phyloP scores from a whole-genome alignment of 1,140 invertebrate genomes.

The Musca vetustissima region DNA sequence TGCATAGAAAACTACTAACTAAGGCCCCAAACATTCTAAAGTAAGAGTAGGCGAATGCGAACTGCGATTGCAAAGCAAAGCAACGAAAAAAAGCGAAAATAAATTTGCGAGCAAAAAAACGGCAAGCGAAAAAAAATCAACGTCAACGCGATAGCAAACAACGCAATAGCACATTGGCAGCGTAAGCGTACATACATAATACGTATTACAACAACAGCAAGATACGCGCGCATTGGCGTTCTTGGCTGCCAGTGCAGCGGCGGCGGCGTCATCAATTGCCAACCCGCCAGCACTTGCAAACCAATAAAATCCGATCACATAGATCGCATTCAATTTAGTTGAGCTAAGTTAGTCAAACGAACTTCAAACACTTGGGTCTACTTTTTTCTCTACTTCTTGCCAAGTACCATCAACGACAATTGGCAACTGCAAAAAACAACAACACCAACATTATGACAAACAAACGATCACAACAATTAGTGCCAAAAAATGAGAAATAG shows the following conservation, averaged over 20 bases:
- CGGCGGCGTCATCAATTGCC: constrained; percentile 7
- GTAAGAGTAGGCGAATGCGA: constrained; percentile 24
- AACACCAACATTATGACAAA: no score
- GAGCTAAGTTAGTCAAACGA: no score
- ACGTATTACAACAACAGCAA: constrained; percentile 9
- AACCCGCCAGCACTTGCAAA: neutral
- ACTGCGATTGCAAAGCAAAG: constrained; percentile 17
- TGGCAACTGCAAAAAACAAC: no score
- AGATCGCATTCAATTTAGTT: no score
- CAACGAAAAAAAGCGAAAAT: neutral
- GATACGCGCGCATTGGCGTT: neutral
- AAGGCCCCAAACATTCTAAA: constrained; percentile 21
- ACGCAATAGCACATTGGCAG: neutral
- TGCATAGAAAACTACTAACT: constrained; percentile 23
- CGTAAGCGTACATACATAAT: constrained; percentile 14
- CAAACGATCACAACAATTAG: no score
- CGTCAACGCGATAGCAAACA: neutral
- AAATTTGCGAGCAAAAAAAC: neutral
- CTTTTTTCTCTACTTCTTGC: no score
- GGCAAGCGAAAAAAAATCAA: neutral
- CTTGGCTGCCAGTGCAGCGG: neutral
- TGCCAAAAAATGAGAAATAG: no score
- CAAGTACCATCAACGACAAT: no score
- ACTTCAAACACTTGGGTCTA: no score
- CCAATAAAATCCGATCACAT: no score